Evolutionary conservation across 2,888 invertebrate species (phyloP).

Genomic region (Erannis defoliaria): DNA sequence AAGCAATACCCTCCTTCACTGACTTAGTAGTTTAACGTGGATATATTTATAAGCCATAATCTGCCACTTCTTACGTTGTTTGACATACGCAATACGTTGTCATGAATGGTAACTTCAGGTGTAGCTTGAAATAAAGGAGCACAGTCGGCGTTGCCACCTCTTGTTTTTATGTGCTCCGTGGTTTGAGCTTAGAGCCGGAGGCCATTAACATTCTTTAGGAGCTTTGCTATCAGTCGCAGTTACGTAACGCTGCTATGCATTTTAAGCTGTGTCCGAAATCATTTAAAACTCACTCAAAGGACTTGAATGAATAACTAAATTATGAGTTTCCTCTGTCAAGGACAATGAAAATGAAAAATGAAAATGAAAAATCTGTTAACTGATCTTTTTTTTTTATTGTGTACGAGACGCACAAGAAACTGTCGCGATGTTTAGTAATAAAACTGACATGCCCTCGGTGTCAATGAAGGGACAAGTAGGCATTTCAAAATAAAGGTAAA

Average conservation of each 20-base stretch:
- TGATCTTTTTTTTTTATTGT: no score
- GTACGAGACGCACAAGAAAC: no score
- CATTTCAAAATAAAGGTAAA: no score
- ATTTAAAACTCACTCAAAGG: slow-evolving; percentile 1
- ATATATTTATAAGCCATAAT: no score
- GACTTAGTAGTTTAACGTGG: no score
- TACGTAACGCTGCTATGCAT: neutral
- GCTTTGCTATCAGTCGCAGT: slow-evolving; percentile 11
- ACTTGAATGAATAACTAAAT: neutral
- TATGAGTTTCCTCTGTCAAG: neutral
- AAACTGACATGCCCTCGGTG: no score
- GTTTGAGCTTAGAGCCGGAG: slow-evolving; percentile 17
- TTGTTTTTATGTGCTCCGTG: neutral
- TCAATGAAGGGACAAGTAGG: no score
- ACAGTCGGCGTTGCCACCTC: neutral
- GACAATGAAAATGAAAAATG: neutral
- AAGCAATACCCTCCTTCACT: no score
- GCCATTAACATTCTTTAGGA: slow-evolving; percentile 28
- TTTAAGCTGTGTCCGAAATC: slow-evolving; percentile 2
- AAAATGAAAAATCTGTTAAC: no score
- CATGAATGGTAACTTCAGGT: neutral
- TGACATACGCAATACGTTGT: no score
- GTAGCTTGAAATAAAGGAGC: neutral
- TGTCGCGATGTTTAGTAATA: no score
- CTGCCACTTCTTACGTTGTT: no score